Evolutionary conservation across 2,797 vertebrate species (phyloP), one percentile per base, ranked within the genome.

Genomic region (Pelochelys cantorii): DNA sequence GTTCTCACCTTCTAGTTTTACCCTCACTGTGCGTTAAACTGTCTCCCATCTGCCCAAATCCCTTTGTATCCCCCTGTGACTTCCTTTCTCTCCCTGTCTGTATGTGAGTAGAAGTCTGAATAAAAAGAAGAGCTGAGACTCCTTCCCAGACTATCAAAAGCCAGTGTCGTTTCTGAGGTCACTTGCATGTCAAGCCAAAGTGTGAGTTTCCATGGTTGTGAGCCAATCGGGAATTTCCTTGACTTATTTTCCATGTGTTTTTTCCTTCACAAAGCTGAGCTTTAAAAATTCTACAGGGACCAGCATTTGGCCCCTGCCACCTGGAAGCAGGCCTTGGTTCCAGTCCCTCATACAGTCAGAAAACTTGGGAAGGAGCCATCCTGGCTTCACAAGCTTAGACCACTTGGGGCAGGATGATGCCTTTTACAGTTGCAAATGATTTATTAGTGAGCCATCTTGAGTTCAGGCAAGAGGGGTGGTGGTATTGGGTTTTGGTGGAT

Each of bases 41-140:
- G 7, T 53, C 78, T 86, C 55, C 55, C 23, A 1, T 62, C 86
- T 92, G 54, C 68, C 79, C 37, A 48, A n/a, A 81, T 18, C 55
- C 17, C 11, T 79, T 55, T 48, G 29, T 84, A 48, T 82, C 15
- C 9, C 18, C 60, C 15, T 54, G 74, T 54, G 65, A 56, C 48
- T 81, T 91, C 53, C 37, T 57, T 29, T 37, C 60, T 79, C 42
- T n/a, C 57, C 22, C 25, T 78, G 55, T 42, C n/a, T 75, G 52
- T 75, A 55, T 79, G 52, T 60, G 57, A 75, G 71, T 0, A 62
- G 57, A 82, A 55, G 22, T 12, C 60, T 20, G 29, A 81, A 55
- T 89, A 90, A 93, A 81, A 77, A n/a, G 34, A 87, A 59, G 23
- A 87, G 14, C 31, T 79, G 52, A 65, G 77, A 60, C 65, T 86